phyloP scores from a whole-genome alignment of 64 coral and sea anemone species.

The Pachyseris speciosa region DNA sequence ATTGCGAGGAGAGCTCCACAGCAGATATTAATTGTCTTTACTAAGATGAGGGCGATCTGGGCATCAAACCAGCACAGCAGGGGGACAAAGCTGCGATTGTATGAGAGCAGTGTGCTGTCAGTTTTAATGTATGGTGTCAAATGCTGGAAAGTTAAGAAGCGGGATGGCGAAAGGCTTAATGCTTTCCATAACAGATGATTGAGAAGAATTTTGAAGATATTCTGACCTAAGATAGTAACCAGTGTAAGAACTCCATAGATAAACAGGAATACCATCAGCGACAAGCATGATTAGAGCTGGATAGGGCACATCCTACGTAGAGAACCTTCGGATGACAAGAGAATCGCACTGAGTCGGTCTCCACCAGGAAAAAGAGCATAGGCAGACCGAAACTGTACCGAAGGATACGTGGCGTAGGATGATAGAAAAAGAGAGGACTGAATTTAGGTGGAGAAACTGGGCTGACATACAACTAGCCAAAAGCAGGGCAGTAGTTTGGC shows the following conservation, averaged over 20 bases:
- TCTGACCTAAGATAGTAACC: constrained; percentile 18
- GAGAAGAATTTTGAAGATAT: constrained; percentile 17
- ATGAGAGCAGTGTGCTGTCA: background rate
- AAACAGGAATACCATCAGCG: constrained; percentile 26
- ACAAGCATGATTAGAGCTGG: constrained; percentile 20
- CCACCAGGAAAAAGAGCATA: constrained; percentile 8
- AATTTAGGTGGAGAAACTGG: too few species aligned
- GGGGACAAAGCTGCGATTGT: background rate
- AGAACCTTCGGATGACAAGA: constrained; percentile 1
- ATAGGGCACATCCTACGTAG: constrained; percentile 18
- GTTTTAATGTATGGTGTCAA: background rate
- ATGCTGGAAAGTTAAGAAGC: constrained; percentile 14
- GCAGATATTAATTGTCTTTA: constrained; percentile 7
- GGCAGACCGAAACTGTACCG: constrained; percentile 26
- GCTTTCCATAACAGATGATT: constrained; percentile 17
- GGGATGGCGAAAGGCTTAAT: background rate
- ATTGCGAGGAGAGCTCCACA: constrained; percentile 13
- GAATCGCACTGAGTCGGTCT: background rate
- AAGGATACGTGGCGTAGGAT: background rate
- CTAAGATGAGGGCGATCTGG: background rate
- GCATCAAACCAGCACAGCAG: constrained; percentile 26
- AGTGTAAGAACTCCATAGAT: background rate
- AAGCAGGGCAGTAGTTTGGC: too few species aligned
- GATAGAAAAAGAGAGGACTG: background rate
- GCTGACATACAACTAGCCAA: too few species aligned